Percentiles rank a stretch among this genome's conserved stretches.
These are phyloP conservation scores for Synergus gifuensis DNA, from an alignment of 2,888 invertebrate species.

Conservation along the genomic window DNA sequence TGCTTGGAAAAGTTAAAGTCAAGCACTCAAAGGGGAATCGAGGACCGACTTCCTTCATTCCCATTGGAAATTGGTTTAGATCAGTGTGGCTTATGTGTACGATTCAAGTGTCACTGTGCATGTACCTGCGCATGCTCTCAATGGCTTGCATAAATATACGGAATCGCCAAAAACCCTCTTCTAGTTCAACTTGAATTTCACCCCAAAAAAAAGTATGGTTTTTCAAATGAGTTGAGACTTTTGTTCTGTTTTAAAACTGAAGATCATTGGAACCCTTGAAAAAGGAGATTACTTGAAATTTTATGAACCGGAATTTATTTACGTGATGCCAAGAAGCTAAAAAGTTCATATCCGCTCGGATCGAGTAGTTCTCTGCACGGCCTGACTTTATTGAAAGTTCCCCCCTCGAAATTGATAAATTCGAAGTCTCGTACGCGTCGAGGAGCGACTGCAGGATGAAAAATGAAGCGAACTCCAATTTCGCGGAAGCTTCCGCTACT, in stretches of 20 bases:
- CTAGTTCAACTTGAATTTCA: no score
- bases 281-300: background rate
- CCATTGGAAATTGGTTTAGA: constrained; percentile 61
- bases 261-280: background rate
- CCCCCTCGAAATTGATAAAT: constrained; percentile 19
- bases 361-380: constrained; percentile 12
- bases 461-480: constrained; percentile 42
- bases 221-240: no score
- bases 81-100: constrained; percentile 44
- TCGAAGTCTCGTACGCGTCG: constrained; percentile 13
- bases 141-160: constrained; percentile 28
- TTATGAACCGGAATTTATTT: background rate
- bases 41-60: constrained; percentile 57
- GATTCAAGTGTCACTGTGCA: background rate
- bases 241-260: no score
- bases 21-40: constrained; percentile 62
- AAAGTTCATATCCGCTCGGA: constrained; percentile 21
- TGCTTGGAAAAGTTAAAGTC: constrained; percentile 65
- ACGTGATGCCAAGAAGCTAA: constrained; percentile 11
- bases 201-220: no score
- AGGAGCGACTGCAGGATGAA: constrained; percentile 32
- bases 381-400: constrained; percentile 35
- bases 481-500: constrained; percentile 47
- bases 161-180: no score
- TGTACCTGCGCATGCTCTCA: background rate